Evolutionary conservation across 2,888 invertebrate genomes (phyloP), one percentile per base, ranked within the genome.

Genomic region (Amblyteles armatorius): DNA sequence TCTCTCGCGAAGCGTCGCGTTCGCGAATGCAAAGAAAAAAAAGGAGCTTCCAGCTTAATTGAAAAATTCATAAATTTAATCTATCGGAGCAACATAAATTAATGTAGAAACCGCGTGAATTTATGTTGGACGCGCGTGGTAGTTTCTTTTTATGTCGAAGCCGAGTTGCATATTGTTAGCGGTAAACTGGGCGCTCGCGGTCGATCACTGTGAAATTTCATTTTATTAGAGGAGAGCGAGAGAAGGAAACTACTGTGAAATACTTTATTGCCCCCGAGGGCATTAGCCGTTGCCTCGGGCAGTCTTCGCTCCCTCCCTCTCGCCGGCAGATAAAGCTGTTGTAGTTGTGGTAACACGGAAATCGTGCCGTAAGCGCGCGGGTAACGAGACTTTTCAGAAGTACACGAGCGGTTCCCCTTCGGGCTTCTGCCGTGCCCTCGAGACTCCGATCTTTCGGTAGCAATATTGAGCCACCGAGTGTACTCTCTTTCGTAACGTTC

Each of bases 241-340:
- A 55, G 63, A 55, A 52, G 57, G 16, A 29, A 33, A 67, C 36
- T 72, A 74, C 74, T 40, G 78, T 71, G 81, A 82, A 84, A 71
- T 81, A 74, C 63, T 84, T 82, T 79, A 82, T 76, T 76, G 81
- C 74, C 69, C 50, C 65, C 68, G 69, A 73, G 65, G 63, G 71
- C 22, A 65, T 57, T 67, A 69, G 68, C 48, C 57, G 63, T 63
- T 65, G 72, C 65, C 36, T 63, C 71, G 52, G 55, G 72, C 63
- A n/a, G 65, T 71, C 67, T 72, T 50, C 68, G 50, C 68, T 55
- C 60, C 26, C 57, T 57, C 36, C 57, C 55, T 48, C 82, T 71
- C 13, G 40, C 36, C 36, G 60, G n/a, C 68, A 22, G 69, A 76
- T 9, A n/a, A 40, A 6, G 29, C n/a, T 26, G 60, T 36, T 55